phyloP scores from a whole-genome alignment of 2,113 vertebrate species.

The Illadopsis cleaveri region DNA sequence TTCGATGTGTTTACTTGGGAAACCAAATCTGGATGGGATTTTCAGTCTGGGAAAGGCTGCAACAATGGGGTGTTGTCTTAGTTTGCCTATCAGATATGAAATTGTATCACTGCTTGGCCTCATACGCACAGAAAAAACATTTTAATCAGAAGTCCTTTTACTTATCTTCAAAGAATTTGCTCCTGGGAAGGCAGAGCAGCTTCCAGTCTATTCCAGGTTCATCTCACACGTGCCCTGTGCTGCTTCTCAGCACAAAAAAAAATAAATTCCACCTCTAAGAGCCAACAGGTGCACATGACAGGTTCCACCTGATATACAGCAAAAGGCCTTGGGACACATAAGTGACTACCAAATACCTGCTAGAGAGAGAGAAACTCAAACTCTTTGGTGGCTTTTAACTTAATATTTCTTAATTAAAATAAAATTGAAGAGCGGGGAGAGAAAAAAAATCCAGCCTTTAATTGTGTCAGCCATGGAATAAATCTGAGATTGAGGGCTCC shows the following conservation, averaged over 20 bases:
- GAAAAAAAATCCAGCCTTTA: neutral
- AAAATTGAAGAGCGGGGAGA: constrained; percentile 61
- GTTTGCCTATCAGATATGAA: neutral
- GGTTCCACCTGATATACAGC: neutral
- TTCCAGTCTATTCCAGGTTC: constrained; percentile 2
- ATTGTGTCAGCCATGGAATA: constrained; percentile 65
- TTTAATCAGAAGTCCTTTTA: neutral
- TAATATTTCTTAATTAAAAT: constrained; percentile 77
- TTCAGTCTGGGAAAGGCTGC: neutral
- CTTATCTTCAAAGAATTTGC: neutral
- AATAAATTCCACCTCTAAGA: neutral
- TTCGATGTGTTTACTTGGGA: neutral
- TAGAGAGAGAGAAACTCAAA: constrained; percentile 34
- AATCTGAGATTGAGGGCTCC: constrained; percentile 52
- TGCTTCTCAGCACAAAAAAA: neutral
- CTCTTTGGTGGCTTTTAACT: constrained; percentile 59
- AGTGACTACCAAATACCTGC: constrained; percentile 53
- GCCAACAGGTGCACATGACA: neutral
- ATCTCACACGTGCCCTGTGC: neutral
- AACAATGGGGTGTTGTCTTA: neutral
- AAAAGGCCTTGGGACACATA: constrained; percentile 18
- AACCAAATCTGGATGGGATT: neutral
- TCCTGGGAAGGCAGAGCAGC: neutral
- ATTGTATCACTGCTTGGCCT: neutral
- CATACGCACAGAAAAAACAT: neutral